A percentile compares a stretch with the other conserved stretches of the same genome.
Evolutionary conservation across 2,113 vertebrate genomes (phyloP).

Genomic region (Dromaius novaehollandiae): DNA sequence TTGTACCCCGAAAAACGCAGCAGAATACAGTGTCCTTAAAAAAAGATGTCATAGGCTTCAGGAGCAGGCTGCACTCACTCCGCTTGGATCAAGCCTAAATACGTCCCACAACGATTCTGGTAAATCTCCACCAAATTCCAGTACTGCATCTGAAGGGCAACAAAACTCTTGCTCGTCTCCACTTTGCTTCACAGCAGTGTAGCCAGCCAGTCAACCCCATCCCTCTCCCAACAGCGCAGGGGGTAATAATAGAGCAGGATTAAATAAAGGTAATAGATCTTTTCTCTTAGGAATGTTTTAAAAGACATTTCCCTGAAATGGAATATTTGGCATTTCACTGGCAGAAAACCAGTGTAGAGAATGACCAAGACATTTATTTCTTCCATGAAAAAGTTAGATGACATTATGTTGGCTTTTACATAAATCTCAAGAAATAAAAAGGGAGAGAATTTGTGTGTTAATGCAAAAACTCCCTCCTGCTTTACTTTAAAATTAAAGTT

Average conservation of each 20-base stretch:
- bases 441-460: not conserved
- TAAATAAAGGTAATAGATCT: not conserved
- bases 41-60: not conserved
- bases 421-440: not conserved
- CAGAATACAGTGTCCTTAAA: not conserved
- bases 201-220: not conserved
- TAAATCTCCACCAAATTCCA: conserved; percentile 18
- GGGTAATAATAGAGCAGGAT: not conserved
- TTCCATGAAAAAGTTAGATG: not conserved
- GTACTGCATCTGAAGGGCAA: not conserved
- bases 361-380: not conserved
- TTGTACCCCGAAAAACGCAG: not conserved
- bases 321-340: not conserved
- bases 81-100: not conserved
- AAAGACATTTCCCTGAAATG: not conserved
- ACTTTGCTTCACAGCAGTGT: not conserved
- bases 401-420: not conserved
- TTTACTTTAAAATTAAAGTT: not conserved
- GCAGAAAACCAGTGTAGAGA: not conserved
- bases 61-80: not conserved
- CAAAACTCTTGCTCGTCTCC: not conserved
- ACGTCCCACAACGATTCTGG: not conserved
- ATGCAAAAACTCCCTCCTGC: not conserved
- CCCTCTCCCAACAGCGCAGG: not conserved
- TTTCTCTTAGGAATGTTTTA: not conserved